phyloP scores from a whole-genome alignment of 2,888 invertebrate species.

The Epistrophe grossulariae region DNA sequence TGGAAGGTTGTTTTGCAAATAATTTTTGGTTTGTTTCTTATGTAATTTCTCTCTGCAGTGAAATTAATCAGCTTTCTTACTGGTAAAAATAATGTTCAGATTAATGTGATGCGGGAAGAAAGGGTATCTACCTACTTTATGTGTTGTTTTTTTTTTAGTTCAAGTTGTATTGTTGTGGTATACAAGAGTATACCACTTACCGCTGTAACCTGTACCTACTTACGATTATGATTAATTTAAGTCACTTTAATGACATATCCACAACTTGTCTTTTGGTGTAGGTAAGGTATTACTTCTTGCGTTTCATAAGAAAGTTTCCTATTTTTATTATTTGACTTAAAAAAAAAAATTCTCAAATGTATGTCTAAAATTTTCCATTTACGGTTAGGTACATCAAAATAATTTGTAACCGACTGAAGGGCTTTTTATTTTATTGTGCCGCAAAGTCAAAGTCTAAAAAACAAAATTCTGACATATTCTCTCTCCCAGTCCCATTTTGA shows the following conservation, averaged over 20 bases:
- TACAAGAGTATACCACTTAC: background rate
- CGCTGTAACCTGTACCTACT: background rate
- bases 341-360: no score
- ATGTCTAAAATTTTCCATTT: no score
- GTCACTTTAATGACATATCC: slow-evolving; percentile 12
- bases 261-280: background rate
- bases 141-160: background rate
- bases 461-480: no score
- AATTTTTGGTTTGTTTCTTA: slow-evolving; percentile 50
- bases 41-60: slow-evolving; percentile 48
- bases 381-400: no score
- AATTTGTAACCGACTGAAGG: no score
- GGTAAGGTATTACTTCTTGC: background rate
- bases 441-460: no score
- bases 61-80: slow-evolving; percentile 38
- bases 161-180: background rate
- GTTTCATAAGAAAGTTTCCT: background rate
- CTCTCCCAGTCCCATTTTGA: no score
- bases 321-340: background rate
- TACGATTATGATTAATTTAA: slow-evolving; percentile 19
- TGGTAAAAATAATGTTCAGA: slow-evolving; percentile 16
- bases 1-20: slow-evolving; percentile 56
- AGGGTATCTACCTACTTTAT: background rate
- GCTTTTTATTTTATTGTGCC: no score
- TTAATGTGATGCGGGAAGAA: slow-evolving; percentile 23